Conservation (phyloP, 2,888 invertebrate genomes). For the Agrenia bidenticulata region DNA sequence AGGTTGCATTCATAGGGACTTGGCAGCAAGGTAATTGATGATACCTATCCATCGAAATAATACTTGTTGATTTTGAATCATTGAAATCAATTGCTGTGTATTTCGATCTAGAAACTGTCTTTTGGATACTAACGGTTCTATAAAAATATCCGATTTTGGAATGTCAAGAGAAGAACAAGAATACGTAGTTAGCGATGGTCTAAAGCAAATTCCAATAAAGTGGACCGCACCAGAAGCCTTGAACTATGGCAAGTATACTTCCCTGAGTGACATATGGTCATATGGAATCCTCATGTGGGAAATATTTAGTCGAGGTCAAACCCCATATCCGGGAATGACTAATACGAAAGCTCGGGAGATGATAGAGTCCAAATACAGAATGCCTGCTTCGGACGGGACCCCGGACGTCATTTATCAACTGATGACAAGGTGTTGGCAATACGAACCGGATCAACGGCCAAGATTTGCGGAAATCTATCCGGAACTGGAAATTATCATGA, state of each 20-base stretch:
- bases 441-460: constrained; percentile 85
- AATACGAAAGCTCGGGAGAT: constrained; percentile 91
- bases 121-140: constrained; percentile 55
- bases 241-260: constrained; percentile 94
- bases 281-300: constrained; percentile 96
- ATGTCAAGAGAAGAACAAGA: constrained; percentile 97
- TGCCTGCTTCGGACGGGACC: constrained; percentile 87
- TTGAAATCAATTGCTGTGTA: too few species aligned
- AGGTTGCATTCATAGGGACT: constrained; percentile 92
- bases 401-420: constrained; percentile 79
- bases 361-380: constrained; percentile 88
- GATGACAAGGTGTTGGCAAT: constrained; percentile 92
- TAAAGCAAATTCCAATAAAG: constrained; percentile 98
- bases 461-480: constrained; percentile 79
- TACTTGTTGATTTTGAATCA: too few species aligned
- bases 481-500: constrained; percentile 43
- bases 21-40: constrained; percentile 59
- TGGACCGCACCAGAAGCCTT: constrained; percentile 98
- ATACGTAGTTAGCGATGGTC: constrained; percentile 93
- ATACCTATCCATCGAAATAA: background rate
- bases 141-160: constrained; percentile 97
- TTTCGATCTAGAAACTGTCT: constrained; percentile 28
- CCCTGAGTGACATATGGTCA: constrained; percentile 95
- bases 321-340: constrained; percentile 90
- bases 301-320: constrained; percentile 89